Conservation (phyloP, 2,113 vertebrate species). For the Cyanoramphus novaezelandiae region DNA sequence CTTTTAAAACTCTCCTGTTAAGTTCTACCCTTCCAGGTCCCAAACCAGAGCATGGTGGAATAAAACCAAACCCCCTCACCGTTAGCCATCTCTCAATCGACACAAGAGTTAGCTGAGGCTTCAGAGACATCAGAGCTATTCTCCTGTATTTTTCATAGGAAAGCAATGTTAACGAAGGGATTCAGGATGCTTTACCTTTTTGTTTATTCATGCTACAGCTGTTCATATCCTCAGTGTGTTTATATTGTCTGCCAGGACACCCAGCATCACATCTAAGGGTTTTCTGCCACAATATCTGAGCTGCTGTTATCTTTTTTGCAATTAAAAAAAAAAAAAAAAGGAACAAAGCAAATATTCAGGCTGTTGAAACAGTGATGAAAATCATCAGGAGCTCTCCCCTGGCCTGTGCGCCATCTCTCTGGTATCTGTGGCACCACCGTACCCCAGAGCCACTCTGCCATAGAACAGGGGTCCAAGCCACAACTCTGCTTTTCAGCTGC, state of each 20-base stretch:
- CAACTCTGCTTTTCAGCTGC: fast-evolving
- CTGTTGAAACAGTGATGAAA: background rate
- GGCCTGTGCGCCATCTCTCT: background rate
- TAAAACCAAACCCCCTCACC: background rate
- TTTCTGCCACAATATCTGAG: background rate
- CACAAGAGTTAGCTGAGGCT: background rate
- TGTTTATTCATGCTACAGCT: background rate
- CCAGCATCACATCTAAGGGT: background rate
- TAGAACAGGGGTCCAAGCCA: background rate
- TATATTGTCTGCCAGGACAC: background rate
- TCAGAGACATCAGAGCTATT: background rate
- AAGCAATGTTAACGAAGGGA: background rate
- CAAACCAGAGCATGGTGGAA: background rate
- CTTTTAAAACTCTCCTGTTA: slow-evolving; percentile 24
- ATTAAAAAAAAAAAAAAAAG: fast-evolving
- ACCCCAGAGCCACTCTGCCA: background rate
- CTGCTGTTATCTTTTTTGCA: background rate
- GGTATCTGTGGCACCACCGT: fast-evolving
- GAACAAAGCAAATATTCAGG: background rate
- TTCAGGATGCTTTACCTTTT: background rate
- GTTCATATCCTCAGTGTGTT: background rate
- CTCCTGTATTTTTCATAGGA: background rate
- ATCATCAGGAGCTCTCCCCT: background rate
- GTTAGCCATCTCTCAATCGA: background rate
- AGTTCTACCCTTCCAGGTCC: background rate